These are phyloP conservation scores for Chrysocyon brachyurus DNA, from an alignment of 2,797 vertebrate genomes.

Conservation along the genomic window DNA sequence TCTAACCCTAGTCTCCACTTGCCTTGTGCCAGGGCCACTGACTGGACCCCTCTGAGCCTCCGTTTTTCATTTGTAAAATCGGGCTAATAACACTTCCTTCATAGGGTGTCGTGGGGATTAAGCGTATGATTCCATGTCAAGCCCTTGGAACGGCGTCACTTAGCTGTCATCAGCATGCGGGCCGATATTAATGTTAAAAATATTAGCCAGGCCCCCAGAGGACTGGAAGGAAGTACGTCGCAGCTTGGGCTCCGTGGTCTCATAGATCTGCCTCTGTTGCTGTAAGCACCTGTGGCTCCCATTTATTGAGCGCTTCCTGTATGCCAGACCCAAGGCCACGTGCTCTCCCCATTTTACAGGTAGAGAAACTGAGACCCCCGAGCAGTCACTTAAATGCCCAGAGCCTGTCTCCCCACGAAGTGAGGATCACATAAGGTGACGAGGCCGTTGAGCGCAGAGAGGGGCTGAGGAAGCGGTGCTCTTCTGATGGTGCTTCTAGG, in stretches of 20 bases:
- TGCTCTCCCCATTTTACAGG: background rate
- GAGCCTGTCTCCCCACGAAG: background rate
- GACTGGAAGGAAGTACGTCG: background rate
- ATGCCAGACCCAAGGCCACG: background rate
- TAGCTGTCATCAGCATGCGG: background rate
- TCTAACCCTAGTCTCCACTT: background rate
- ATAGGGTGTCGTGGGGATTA: background rate
- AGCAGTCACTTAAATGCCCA: fast-evolving
- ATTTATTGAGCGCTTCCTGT: background rate
- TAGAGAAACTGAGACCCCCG: conserved; percentile 5
- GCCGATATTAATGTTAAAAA: background rate
- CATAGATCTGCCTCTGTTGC: background rate
- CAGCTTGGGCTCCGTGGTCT: background rate
- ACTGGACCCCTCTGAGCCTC: background rate
- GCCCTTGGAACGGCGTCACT: background rate
- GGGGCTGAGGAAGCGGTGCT: background rate
- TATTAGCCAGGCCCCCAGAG: background rate
- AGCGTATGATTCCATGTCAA: fast-evolving
- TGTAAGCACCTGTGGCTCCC: fast-evolving
- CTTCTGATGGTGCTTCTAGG: fast-evolving
- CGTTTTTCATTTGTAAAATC: background rate
- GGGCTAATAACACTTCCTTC: background rate
- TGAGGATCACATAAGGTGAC: background rate
- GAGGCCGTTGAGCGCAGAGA: fast-evolving
- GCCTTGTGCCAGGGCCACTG: background rate